Conservation (phyloP, 2,797 vertebrate genomes). For the Phoeniculus purpureus region DNA sequence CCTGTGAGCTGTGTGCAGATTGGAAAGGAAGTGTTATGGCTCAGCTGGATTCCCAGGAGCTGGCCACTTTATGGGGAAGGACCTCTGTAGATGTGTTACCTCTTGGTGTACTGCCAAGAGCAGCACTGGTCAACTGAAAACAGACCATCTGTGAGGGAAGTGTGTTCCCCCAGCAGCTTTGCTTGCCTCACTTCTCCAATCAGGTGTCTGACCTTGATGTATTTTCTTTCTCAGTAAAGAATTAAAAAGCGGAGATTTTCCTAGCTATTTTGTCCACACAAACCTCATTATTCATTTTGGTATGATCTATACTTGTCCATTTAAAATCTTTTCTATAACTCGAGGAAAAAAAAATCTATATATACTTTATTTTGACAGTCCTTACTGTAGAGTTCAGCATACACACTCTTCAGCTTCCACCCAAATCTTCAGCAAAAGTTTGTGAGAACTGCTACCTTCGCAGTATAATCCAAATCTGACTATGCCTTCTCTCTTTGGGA, state of each 20-base stretch:
- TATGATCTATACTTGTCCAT: not conserved
- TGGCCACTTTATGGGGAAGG: not conserved
- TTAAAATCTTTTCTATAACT: not conserved
- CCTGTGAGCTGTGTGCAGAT: fast-evolving
- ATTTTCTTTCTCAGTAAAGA: not conserved
- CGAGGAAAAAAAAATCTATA: not conserved
- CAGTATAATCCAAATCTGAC: not conserved
- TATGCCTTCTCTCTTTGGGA: not conserved
- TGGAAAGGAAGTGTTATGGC: not conserved
- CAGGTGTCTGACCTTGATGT: not conserved
- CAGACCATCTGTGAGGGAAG: not conserved
- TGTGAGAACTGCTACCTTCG: not conserved
- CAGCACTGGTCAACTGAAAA: not conserved
- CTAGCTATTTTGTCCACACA: not conserved
- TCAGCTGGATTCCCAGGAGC: not conserved
- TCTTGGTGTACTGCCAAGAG: not conserved
- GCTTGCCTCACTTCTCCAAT: not conserved
- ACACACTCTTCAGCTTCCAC: not conserved
- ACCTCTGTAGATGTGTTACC: not conserved
- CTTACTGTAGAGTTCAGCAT: not conserved
- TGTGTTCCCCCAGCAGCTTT: not conserved
- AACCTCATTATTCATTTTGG: not conserved
- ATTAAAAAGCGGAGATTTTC: not conserved
- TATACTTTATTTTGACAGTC: not conserved
- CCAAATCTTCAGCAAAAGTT: not conserved